Evolutionary conservation across 2,888 invertebrate species (phyloP), one percentile per base, ranked within the genome.

Genomic region (Diplolepis rosae): DNA sequence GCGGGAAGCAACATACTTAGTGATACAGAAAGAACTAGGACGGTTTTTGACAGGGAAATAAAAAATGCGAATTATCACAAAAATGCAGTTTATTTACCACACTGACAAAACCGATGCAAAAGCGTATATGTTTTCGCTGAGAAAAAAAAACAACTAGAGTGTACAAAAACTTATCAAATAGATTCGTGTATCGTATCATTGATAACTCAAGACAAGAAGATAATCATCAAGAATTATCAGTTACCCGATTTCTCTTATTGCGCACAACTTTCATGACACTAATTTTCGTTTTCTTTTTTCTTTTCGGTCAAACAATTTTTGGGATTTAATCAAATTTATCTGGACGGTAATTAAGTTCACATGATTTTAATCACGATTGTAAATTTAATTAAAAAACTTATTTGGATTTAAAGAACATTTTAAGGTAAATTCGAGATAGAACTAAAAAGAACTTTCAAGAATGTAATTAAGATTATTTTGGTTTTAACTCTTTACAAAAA

Each of bases 1-100:
- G 75, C 77, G 68, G 72, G 71, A 73, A 73, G 69, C 67, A 70
- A 61, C 52, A 54, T 65, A 66, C 65, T 50, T 42, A 50, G 65
- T 71, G 74, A 78, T 77, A 76, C 56, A 65, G 66, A 68, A 75
- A 75, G 75, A 74, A 72, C 69, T 48, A 70, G 78, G 79, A 76
- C 72, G 66, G 66, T 76, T 68, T 76, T 83, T 85, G 84, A 86
- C 69, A 85, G 88, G 86, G 82, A 85, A 88, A 88, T 88, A 88
- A 88, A 85, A 84, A 84, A 85, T 85, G 82, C 88, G 83, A 85
- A 82, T 88, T 86, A 85, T 87, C 85, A 87, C 85, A 86, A 85
- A 80, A 87, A 86, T 87, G 85, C 86, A 87, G 85, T 88, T 88
- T 88, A 88, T 88, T 88, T 82, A 87, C 84, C 86, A 88, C 87